Base-by-base conservation (phyloP, 2,113 vertebrate species). In the Rousettus leschenaultii region DNA sequence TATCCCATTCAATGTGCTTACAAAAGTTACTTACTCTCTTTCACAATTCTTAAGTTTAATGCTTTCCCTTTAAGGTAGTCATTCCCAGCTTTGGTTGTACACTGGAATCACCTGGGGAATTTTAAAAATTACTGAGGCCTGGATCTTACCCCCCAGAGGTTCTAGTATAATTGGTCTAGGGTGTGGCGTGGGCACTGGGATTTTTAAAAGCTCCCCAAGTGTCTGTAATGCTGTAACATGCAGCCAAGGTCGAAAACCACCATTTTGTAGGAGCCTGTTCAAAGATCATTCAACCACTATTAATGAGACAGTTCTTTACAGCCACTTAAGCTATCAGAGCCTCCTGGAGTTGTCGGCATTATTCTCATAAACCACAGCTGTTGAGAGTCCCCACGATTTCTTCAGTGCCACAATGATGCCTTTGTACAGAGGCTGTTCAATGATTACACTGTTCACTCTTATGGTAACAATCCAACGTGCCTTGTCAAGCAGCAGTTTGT, bases 121-220 rank as follows among this genome's bases (percentile, higher is more conserved):
- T 93, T 91, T 89, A 86, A 95, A 96, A 94, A 57, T 86, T 71
- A 74, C 38, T 8, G 15, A 89, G 96, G 95, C 89, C 73, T 51
- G 45, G 68, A 63, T 92, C 57, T 79, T 78, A 93, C 24, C n/a
- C 77, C 43, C 57, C 13, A 83, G 88, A 96, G 63, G 73, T 92
- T 78, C 94, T 86, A 78, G 73, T 77, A 28, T 89, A 96, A 96
- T 79, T 94, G 86, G 77, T 48, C 19, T 59, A 65, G 86, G 97
- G 95, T 90, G 92, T 94, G 91, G 93, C 38, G 77, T 74, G 85
- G 85, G 68, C 6, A 59, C 1, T 91, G 66, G 80, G 89, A 75
- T 28, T 88, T 97, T 97, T 83, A 48, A 96, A 96, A 91, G 82
- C 88, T 97, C 96, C 97, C 93, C 82, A 89, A 95, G 66, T 91